Evolutionary conservation across 2,113 vertebrate species (phyloP), one percentile per base, ranked within the genome.

Genomic region (Pseudorhombus dupliciocellatus): DNA sequence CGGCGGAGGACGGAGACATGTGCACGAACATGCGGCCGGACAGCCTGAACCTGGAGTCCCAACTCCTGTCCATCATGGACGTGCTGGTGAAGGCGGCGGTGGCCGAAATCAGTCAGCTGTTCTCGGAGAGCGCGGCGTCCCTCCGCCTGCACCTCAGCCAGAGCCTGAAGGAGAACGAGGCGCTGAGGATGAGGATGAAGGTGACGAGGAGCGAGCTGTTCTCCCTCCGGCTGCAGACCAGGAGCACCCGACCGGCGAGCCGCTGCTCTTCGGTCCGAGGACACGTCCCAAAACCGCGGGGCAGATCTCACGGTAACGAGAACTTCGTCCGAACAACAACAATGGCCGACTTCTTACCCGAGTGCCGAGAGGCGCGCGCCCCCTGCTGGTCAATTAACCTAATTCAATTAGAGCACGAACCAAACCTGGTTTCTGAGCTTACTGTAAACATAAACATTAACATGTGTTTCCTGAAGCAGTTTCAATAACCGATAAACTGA

Each of bases 31-130:
- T 91, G 89, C 51, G 83, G 12, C 37, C 79, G 50, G 64, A 72
- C 20, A 60, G 51, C 31, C 15, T 83, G 52, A 81, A 79, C 25
- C 55, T 93, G 57, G 91, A 91, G 85, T 77, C 88, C 0, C 91
- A 93, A 77, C 90, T 92, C 22, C 2, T 88, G 73, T 91, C 91
- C 69, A 87, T 92, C 2, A 93, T 92, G 90, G 90, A 90, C 78
- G 88, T 90, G 66, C 81, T 92, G 70, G 89, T 88, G 53, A 91
- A 89, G 14, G 80, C 91, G 30, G 91, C 92, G 30, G 92, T 88
- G 24, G 24, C 55, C 18, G 92, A 93, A 46, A 93, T 93, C 44
- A 75, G 73, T 12, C 87, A 92, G 79, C 75, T 93, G n/a, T 89
- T 92, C 75, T 89, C 87, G 31, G 88, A 90, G 80, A 88, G 70